These are phyloP conservation scores for Harlomillsia oculata DNA, from an alignment of 1,140 invertebrate species.

Conservation along the genomic window DNA sequence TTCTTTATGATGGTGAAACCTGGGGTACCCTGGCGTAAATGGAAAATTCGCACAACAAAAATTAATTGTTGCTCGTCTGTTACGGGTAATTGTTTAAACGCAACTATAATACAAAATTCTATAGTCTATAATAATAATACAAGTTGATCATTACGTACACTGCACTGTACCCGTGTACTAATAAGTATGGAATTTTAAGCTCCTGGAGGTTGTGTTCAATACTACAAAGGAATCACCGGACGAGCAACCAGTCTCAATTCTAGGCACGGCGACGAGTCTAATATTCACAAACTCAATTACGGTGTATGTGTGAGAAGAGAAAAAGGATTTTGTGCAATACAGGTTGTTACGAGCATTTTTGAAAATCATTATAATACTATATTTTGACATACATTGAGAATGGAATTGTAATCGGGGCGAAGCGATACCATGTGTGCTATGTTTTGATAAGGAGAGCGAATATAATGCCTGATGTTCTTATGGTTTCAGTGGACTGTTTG, in stretches of 20 bases:
- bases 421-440: no score
- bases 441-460: no score
- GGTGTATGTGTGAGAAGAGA: slow-evolving; percentile 74
- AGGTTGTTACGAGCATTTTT: no score
- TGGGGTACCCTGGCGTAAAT: slow-evolving; percentile 7
- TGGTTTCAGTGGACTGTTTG: no score
- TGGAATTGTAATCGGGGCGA: no score
- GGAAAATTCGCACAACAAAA: slow-evolving; percentile 31
- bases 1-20: slow-evolving; percentile 12
- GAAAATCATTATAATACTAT: no score
- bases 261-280: slow-evolving; percentile 59
- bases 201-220: slow-evolving; percentile 75
- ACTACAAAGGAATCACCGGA: slow-evolving; percentile 67
- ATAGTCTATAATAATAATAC: not conserved
- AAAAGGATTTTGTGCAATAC: slow-evolving; percentile 77
- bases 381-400: no score
- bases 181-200: slow-evolving; percentile 41
- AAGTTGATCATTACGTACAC: not conserved
- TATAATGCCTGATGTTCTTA: no score
- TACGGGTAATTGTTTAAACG: slow-evolving; percentile 15
- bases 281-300: slow-evolving; percentile 60
- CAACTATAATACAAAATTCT: no score
- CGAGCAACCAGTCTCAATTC: slow-evolving; percentile 73
- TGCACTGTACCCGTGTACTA: not conserved
- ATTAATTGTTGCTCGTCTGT: slow-evolving; percentile 17